phyloP scores from a whole-genome alignment of 2,888 invertebrate genomes.

The Glomeris marginata region DNA sequence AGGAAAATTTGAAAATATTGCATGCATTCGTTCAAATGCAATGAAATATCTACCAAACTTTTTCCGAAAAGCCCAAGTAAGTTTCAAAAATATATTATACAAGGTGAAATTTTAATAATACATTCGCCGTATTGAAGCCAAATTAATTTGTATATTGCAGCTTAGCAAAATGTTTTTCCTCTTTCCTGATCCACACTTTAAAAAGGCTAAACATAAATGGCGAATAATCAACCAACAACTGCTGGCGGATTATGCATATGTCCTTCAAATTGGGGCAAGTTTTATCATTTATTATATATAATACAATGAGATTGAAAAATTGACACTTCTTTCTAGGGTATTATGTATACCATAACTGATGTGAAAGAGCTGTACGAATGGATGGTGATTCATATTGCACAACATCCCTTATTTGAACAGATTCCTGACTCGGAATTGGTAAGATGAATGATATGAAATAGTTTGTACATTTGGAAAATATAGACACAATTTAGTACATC shows the following conservation, averaged over 20 bases:
- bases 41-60: constrained; percentile 99
- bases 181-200: constrained; percentile 99
- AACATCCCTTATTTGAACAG: constrained; percentile 76
- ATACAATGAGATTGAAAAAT: too few species aligned
- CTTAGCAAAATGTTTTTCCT: constrained; percentile 94
- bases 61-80: constrained; percentile 81
- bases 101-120: too few species aligned
- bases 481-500: too few species aligned
- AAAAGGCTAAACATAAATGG: constrained; percentile 98
- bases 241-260: constrained; percentile 93
- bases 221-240: constrained; percentile 86
- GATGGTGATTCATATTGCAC: constrained; percentile 83
- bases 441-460: too few species aligned
- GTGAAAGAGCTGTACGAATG: constrained; percentile 92
- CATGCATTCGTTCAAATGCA: constrained; percentile 88
- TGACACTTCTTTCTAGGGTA: constrained; percentile 56
- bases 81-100: too few species aligned
- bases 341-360: constrained; percentile 94
- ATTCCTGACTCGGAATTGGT: constrained; percentile 61
- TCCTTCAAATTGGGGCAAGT: constrained; percentile 62
- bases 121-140: too few species aligned
- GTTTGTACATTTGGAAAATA: too few species aligned
- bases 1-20: constrained; percentile 75
- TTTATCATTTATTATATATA: not conserved
- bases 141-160: constrained; percentile 50